A percentile compares a stretch with the other conserved stretches of the same genome.
Evolutionary conservation across 2,888 invertebrate genomes (phyloP).

Genomic region (Erannis defoliaria): DNA sequence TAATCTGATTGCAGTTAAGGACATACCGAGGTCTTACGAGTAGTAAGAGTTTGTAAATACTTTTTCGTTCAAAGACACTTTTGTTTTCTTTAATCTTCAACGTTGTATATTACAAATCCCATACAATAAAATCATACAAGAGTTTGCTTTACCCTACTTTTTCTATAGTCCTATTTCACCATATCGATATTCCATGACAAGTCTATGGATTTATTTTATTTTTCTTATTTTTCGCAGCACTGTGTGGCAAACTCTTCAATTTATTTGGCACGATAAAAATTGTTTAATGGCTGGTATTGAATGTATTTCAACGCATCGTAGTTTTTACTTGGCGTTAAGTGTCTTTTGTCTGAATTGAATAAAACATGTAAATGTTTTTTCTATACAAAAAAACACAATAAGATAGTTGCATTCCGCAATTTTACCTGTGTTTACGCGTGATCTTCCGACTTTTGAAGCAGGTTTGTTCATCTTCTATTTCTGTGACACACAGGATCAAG

Average conservation of each 20-base stretch:
- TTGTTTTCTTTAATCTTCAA: background rate
- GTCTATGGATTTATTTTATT: slow-evolving; percentile 36
- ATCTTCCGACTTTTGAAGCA: too few species aligned
- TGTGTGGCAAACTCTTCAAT: slow-evolving; percentile 51
- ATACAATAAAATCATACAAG: background rate
- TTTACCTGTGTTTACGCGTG: too few species aligned
- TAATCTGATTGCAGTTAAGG: too few species aligned
- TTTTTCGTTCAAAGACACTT: too few species aligned
- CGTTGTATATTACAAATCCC: too few species aligned
- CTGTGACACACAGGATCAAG: too few species aligned
- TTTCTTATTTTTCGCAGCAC: slow-evolving; percentile 52
- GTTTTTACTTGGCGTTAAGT: slow-evolving; percentile 33
- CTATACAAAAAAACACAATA: background rate
- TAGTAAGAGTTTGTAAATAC: too few species aligned
- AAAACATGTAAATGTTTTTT: slow-evolving; percentile 16
- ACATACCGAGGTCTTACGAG: too few species aligned
- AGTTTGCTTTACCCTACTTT: background rate
- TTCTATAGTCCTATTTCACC: slow-evolving; percentile 3
- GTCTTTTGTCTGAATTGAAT: slow-evolving; percentile 36
- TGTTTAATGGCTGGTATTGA: slow-evolving; percentile 55
- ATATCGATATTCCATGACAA: slow-evolving; percentile 19
- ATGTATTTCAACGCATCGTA: slow-evolving; percentile 47
- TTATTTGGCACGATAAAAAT: slow-evolving; percentile 60
- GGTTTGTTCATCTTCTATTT: too few species aligned
- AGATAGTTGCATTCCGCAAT: background rate